These are phyloP conservation scores for Pteria penguin DNA, from an alignment of 2,888 invertebrate genomes.

Conservation along the genomic window DNA sequence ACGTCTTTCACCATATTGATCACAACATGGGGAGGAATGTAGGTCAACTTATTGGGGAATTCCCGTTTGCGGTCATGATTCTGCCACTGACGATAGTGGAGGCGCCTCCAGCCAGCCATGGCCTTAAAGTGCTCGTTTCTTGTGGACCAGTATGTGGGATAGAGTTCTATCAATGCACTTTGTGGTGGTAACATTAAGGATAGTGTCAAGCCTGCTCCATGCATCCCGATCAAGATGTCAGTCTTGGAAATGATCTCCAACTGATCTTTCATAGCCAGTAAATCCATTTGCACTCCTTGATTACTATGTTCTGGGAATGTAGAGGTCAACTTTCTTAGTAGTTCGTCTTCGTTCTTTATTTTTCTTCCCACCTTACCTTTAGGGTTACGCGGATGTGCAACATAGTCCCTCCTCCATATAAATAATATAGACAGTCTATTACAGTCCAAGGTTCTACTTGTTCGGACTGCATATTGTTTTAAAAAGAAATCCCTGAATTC, in stretches of 20 bases:
- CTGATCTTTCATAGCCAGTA: conserved; percentile 70
- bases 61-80: conserved; percentile 10
- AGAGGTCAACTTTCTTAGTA: conserved; percentile 55
- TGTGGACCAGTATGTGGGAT: conserved; percentile 67
- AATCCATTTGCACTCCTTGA: conserved; percentile 72
- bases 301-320: conserved; percentile 59
- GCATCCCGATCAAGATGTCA: conserved; percentile 79
- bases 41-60: conserved; percentile 18
- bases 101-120: conserved; percentile 51
- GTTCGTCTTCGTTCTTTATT: conserved; percentile 76
- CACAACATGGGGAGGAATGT: conserved; percentile 21
- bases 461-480: conserved; percentile 49
- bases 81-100: conserved; percentile 26
- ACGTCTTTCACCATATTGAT: background rate
- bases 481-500: conserved; percentile 76
- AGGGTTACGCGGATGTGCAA: conserved; percentile 79
- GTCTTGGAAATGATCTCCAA: conserved; percentile 65
- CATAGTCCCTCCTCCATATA: conserved; percentile 77
- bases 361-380: conserved; percentile 74
- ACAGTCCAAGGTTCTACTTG: conserved; percentile 62
- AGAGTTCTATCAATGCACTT: conserved; percentile 74
- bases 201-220: conserved; percentile 78
- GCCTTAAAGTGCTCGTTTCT: conserved; percentile 70
- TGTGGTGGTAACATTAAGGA: conserved; percentile 74
- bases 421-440: conserved; percentile 67